Base-by-base conservation (phyloP, 2,888 invertebrate species). In the Hyppa rectilinea region DNA sequence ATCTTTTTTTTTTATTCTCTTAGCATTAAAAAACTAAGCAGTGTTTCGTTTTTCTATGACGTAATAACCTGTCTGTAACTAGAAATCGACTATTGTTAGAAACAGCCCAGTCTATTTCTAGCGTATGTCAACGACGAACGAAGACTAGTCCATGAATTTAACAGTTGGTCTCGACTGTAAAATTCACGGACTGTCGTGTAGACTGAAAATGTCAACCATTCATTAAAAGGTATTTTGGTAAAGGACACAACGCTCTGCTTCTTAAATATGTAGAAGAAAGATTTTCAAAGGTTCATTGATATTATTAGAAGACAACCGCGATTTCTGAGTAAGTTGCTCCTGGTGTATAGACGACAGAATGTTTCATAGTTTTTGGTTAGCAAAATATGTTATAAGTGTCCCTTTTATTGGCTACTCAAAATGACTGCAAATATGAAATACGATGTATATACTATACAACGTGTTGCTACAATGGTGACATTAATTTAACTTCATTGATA, bases 121-220 rank as follows among this genome's bases (percentile, higher is more conserved):
- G 40, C 17, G 0, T 4, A 9, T 7, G n/a, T 17, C 45, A 38
- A 45, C 36, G 10, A 26, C 40, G 2, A 23, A 47, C 5, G 38
- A 12, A 49, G 34, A 23, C 36, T 4, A 50, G 23, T n/a, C 63
- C 14, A 75, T 66, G 53, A 71, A 71, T 75, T 66, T 47, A 55
- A 29, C 34, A 71, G 34, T 66, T 36, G 6, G 4, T 20, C n/a
- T n/a, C n/a, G n/a, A n/a, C n/a, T n/a, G n/a, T n/a, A n/a, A n/a
- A n/a, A n/a, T n/a, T n/a, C n/a, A n/a, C n/a, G n/a, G n/a, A 6
- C 40, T 55, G 20, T 66, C 34, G 10, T 29, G 20, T 38, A 6
- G 38, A 53, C 45, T 38, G 29, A 26, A 40, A 66, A 66, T 71
- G 29, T 40, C 40, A 75, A 65, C 45, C 34, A 65, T 31, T 45